Evolutionary conservation across 1,140 invertebrate species (phyloP).

Genomic region (Pseudomyrmex dendroicus): DNA sequence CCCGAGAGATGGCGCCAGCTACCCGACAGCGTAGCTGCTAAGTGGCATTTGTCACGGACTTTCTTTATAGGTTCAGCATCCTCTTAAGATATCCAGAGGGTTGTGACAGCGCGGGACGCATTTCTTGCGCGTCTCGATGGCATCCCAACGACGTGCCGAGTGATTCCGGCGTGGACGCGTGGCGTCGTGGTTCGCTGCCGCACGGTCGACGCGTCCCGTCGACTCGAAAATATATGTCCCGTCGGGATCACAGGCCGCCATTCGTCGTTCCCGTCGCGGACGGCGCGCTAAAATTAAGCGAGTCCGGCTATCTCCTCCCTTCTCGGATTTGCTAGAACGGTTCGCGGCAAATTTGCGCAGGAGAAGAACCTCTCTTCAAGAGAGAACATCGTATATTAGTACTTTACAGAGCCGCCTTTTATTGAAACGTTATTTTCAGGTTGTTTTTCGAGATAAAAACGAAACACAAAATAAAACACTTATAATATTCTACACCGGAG

Average conservation of each 20-base stretch:
- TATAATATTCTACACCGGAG: background rate
- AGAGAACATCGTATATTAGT: background rate
- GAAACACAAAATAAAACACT: background rate
- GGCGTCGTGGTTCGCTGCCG: constrained; percentile 68
- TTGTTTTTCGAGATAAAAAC: too few relatives aligned
- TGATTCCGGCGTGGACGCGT: constrained; percentile 64
- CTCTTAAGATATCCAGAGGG: background rate
- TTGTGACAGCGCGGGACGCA: constrained; percentile 30
- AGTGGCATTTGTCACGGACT: too few relatives aligned
- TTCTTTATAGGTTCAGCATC: too few relatives aligned
- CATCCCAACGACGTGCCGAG: constrained; percentile 55
- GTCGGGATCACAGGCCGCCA: constrained; percentile 73
- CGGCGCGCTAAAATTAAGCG: constrained; percentile 76
- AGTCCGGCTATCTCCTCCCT: too few relatives aligned
- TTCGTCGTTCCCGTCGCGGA: constrained; percentile 65
- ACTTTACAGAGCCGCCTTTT: background rate
- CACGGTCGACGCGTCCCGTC: constrained; percentile 72
- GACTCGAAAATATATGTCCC: constrained; percentile 74
- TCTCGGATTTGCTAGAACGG: too few relatives aligned
- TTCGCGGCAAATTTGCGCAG: constrained; percentile 48
- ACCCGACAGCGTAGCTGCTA: too few relatives aligned
- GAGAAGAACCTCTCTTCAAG: background rate
- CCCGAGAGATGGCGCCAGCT: too few relatives aligned
- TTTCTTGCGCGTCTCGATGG: constrained; percentile 67
- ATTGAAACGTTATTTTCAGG: too few relatives aligned